Percentiles rank a stretch among this genome's conserved stretches.
Conservation (phyloP, 1,140 invertebrate species). For the Sminthurides bifidus region DNA sequence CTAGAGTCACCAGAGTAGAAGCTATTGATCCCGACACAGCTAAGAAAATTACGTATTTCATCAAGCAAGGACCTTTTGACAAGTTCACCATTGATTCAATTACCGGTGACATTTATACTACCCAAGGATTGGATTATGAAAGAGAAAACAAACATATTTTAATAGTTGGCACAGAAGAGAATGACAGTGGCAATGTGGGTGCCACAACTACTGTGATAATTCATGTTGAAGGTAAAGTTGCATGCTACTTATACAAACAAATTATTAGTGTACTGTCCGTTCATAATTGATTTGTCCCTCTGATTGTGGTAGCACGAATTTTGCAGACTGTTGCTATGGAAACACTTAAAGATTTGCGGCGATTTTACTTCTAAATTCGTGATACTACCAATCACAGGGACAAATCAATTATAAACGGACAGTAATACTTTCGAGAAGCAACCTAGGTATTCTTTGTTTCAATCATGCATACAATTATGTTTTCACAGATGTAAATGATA, state of each 20-base stretch:
- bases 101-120: constrained; percentile 61
- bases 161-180: constrained; percentile 67
- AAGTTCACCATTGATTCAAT: constrained; percentile 68
- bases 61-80: constrained; percentile 64
- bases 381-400: too few species aligned
- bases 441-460: too few species aligned
- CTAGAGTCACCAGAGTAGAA: constrained; percentile 58
- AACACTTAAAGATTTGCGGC: not conserved
- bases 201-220: constrained; percentile 62
- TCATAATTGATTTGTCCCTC: too few species aligned
- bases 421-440: too few species aligned
- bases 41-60: constrained; percentile 65
- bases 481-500: constrained; percentile 52
- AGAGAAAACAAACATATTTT: constrained; percentile 57
- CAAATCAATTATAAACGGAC: too few species aligned
- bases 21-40: constrained; percentile 67
- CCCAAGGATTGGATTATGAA: constrained; percentile 63
- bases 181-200: constrained; percentile 52
- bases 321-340: too few species aligned
- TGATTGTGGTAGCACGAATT: too few species aligned
- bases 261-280: too few species aligned
- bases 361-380: too few species aligned
- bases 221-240: constrained; percentile 54
- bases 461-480: too few species aligned
- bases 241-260: not conserved